Evolutionary conservation across 2,888 invertebrate genomes (phyloP), one percentile per base, ranked within the genome.

Genomic region (Himalopsyche tibetana): DNA sequence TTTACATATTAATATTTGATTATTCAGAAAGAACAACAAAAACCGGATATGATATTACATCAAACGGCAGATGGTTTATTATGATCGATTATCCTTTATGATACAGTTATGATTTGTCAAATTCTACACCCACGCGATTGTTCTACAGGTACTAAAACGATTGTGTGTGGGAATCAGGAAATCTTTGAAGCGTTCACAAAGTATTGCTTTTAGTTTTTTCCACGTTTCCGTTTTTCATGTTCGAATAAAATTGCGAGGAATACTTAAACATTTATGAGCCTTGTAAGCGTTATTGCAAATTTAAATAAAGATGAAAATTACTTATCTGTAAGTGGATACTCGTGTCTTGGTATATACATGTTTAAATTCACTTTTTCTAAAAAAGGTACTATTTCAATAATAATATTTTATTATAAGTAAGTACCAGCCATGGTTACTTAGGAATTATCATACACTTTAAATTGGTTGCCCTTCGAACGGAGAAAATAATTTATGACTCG

Each of bases 181-280:
- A 63, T 4, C 63, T 63, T 28, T 28, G 63, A 63, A 63, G 63
- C 63, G 63, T 8, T 63, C n/a, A 63, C 63, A 63, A 63, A 63
- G 63, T 28, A 63, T 63, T 63, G 63, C 63, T 63, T 63, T 63
- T 63, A 63, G 63, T 63, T 63, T 63, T 63, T 63, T 19, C 63
- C 63, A 8, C 63, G 63, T 63, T 63, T 19, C 19, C 63, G 63
- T 63, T 63, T 15, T 63, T 11, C 63, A 19, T 63, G 63, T 63
- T 63, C 63, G 63, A 63, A 19, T 63, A 63, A 63, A n/a, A 63
- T 63, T 28, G 28, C 63, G 63, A 28, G 63, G 28, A 63, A 63
- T 63, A 63, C 63, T 63, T 63, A 28, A 63, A 63, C 19, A 63
- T 63, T 63, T 63, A 19, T 63, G 63, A 63, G 19, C 63, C 15